Percentiles rank a stretch among this genome's conserved stretches.
These are phyloP conservation scores for Microcebus murinus DNA, from an alignment of 2,113 vertebrate genomes.

Conservation along the genomic window DNA sequence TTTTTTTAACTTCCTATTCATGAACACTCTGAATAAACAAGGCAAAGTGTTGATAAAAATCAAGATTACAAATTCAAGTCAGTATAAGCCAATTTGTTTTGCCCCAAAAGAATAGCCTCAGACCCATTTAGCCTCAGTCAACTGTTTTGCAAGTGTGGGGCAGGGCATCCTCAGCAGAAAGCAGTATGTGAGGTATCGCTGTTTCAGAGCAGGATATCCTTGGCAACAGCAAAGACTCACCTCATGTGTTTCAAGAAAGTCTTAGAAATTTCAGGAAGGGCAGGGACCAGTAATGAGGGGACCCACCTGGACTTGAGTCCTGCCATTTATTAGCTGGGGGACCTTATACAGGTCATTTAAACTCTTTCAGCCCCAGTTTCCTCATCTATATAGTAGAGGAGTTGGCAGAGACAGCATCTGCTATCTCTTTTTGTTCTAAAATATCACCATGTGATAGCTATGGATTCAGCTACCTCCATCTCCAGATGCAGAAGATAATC, in stretches of 20 bases:
- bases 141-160: neutral
- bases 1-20: constrained; percentile 32
- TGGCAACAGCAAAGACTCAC: neutral
- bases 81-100: neutral
- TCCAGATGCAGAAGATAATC: neutral
- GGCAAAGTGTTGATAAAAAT: constrained; percentile 4
- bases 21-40: constrained; percentile 26
- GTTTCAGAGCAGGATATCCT: neutral
- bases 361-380: constrained; percentile 9
- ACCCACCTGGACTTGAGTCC: neutral
- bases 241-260: neutral
- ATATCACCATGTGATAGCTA: neutral
- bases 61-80: constrained; percentile 42
- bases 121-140: neutral
- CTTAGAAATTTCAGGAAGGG: neutral
- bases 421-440: constrained; percentile 11
- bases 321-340: neutral
- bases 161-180: neutral
- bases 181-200: neutral
- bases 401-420: neutral
- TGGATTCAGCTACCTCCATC: neutral
- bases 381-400: neutral
- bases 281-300: neutral
- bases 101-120: neutral
- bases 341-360: neutral